Evolutionary conservation across 2,888 invertebrate species (phyloP).

Genomic region (Kryphioiulus occultus): DNA sequence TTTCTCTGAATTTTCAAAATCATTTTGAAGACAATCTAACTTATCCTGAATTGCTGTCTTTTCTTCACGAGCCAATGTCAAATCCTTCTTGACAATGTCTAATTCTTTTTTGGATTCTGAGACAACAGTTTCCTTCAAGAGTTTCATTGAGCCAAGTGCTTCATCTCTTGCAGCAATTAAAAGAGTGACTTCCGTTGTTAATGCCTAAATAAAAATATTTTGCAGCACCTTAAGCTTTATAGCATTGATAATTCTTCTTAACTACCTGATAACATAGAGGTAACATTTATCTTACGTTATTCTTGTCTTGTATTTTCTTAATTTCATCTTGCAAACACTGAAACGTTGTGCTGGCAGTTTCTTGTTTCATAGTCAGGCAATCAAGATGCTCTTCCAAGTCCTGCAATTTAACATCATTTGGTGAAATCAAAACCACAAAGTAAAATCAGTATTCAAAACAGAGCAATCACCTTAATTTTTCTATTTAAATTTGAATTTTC

Average conservation of each 20-base stretch:
- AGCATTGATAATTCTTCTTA: background rate
- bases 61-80: background rate
- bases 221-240: background rate
- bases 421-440: background rate
- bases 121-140: background rate
- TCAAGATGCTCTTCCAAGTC: constrained; percentile 61
- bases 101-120: background rate
- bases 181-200: background rate
- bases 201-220: constrained; percentile 1
- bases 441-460: background rate
- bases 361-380: constrained; percentile 62
- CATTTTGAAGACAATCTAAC: background rate
- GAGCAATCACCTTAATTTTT: constrained; percentile 14
- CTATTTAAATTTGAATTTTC: background rate
- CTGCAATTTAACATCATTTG: constrained; percentile 54
- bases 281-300: constrained; percentile 56
- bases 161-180: constrained; percentile 39
- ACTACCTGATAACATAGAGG: background rate
- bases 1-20: background rate
- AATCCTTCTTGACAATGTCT: background rate
- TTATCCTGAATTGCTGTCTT: background rate
- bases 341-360: constrained; percentile 60
- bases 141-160: constrained; percentile 18
- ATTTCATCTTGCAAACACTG: constrained; percentile 60
- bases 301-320: constrained; percentile 56